These are phyloP conservation scores for Butorides virescens DNA, from an alignment of 2,113 vertebrate species.

Conservation along the genomic window DNA sequence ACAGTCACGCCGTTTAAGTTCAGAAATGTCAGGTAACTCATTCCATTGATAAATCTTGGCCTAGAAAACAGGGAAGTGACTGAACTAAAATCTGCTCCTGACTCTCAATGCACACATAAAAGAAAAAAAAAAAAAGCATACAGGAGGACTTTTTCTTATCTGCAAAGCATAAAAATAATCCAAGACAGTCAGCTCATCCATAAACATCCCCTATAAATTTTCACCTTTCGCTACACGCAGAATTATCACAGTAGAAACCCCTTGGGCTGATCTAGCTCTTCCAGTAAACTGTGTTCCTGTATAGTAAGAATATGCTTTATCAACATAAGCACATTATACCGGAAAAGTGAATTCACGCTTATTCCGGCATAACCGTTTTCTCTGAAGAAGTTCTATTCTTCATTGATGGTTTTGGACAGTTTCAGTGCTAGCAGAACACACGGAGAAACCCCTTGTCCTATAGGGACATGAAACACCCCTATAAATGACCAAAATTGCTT, in stretches of 20 bases:
- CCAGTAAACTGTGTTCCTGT: not conserved
- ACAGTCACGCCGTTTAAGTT: not conserved
- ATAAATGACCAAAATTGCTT: not conserved
- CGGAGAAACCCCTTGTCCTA: not conserved
- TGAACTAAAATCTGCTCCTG: not conserved
- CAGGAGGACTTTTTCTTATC: not conserved
- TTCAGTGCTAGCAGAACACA: not conserved
- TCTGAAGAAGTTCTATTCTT: not conserved
- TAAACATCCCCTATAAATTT: not conserved
- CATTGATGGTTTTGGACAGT: not conserved
- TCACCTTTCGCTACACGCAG: not conserved
- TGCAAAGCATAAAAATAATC: not conserved
- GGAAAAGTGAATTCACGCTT: not conserved
- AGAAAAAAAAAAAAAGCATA: not conserved
- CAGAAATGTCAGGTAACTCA: not conserved
- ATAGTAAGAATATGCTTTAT: not conserved
- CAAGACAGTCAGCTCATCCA: not conserved
- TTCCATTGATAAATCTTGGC: not conserved
- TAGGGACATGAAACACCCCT: not conserved
- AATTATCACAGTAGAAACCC: not conserved
- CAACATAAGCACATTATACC: not conserved
- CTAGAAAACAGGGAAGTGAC: not conserved
- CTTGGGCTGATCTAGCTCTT: not conserved
- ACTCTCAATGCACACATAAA: not conserved
- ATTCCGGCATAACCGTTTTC: not conserved